Percentiles rank a stretch among this genome's conserved stretches.
Conservation (phyloP, 2,797 vertebrate species). For the Danionella dracula region DNA sequence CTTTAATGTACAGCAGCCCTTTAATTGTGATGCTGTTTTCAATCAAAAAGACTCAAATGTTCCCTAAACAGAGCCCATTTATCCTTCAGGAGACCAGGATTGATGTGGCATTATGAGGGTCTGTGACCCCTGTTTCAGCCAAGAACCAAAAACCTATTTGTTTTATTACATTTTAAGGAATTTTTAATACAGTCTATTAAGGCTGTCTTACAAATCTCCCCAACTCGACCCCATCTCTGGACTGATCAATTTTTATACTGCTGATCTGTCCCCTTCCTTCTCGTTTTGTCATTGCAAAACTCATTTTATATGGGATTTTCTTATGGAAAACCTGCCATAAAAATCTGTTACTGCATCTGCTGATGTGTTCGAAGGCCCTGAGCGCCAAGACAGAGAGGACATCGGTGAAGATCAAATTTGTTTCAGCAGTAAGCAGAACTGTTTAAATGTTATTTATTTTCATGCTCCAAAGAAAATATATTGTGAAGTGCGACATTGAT, state of each 20-base stretch:
- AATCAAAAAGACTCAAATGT: slow-evolving; percentile 73
- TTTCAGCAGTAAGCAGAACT: slow-evolving; percentile 99
- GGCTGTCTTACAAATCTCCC: slow-evolving; percentile 99
- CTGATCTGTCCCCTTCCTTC: slow-evolving; percentile 89
- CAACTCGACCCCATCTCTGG: slow-evolving; percentile 84
- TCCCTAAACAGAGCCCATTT: slow-evolving; percentile 62
- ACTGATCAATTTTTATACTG: slow-evolving; percentile 99
- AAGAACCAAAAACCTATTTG: slow-evolving; percentile 64
- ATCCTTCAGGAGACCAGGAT: slow-evolving; percentile 62
- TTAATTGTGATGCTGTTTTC: slow-evolving; percentile 69
- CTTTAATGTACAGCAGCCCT: slow-evolving; percentile 67
- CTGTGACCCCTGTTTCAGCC: slow-evolving; percentile 47
- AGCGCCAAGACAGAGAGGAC: slow-evolving; percentile 81
- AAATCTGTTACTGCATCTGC: slow-evolving; percentile 81
- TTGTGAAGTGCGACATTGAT: slow-evolving; percentile 99
- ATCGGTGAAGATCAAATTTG: slow-evolving; percentile 94
- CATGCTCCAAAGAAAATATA: slow-evolving; percentile 99
- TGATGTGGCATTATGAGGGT: slow-evolving; percentile 62
- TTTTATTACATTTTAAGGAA: slow-evolving; percentile 89
- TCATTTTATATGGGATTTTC: slow-evolving; percentile 92
- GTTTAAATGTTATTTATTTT: slow-evolving; percentile 99
- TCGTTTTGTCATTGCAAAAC: slow-evolving; percentile 98
- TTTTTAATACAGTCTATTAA: slow-evolving; percentile 99
- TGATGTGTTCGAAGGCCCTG: slow-evolving; percentile 79
- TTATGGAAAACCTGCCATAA: slow-evolving; percentile 92